Base-by-base conservation (phyloP, 1,140 invertebrate genomes). In the Stenopsyche tienmushanensis region DNA sequence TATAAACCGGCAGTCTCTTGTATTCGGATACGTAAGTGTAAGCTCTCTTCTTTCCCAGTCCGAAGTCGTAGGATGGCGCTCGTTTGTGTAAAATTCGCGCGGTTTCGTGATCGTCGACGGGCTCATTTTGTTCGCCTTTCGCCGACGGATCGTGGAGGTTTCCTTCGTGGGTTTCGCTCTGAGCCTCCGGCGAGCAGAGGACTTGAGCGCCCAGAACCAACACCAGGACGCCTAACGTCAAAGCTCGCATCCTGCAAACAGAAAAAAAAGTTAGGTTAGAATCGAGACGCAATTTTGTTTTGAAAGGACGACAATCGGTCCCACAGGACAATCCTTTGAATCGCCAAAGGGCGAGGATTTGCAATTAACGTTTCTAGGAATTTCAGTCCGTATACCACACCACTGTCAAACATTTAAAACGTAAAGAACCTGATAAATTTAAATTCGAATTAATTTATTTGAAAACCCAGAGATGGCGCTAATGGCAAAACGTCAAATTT, bases 11-110 rank as follows among this genome's bases (percentile, higher is more conserved):
- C 20, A 87, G 75, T 66, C 86, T 77, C 68, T 88, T 88, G 67
- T 84, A 86, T 55, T 87, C 85, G 0, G 85, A 84, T 0, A 85
- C 83, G 68, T 87, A 87, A 64, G 82, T 84, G 73, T 86, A 86
- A 0, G 83, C 82, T 13, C 62, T 18, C 18, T 84, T 73, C 71
- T 86, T 87, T 2, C 83, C 82, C 0, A 82, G 71, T 5, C 78
- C 78, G 68, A 80, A 81, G 70, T 79, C 73, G 59, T 80, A 80
- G 25, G 76, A 77, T 0, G 78, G 78, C 0, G 79, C 80, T 17
- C 78, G 70, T 79, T 55, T 75, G 74, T 42, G 78, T 57, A 44
- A 20, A 13, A 59, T 13, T 41, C 23, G 15, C 2, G 18, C 18
- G 3, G 17, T 18, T 3, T 1, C 20, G 10, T 41, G 39, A 18